Base-by-base conservation (phyloP, 2,797 vertebrate genomes). In the Octomys mimax region DNA sequence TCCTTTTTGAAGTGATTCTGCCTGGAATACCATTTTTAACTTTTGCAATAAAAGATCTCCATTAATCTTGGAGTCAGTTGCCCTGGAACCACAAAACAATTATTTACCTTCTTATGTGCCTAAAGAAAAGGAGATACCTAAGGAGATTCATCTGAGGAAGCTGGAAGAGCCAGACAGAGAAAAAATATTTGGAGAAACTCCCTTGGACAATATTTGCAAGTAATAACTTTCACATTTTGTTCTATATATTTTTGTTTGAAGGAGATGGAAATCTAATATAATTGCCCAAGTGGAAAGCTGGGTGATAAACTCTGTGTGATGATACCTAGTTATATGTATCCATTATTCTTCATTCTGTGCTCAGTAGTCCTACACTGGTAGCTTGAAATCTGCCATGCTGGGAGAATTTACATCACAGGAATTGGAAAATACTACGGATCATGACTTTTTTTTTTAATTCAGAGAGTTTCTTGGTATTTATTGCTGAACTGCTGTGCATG, bases 21-120 rank as follows among this genome's bases (percentile, higher is more conserved):
- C 46, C 88, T 97, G 79, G 79, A 91, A 98, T 95, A 73, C 28
- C 49, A 28, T 81, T 86, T 97, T 97, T n/a, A 96, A 96, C 83
- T 92, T 95, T 94, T 95, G 78, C 59, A 96, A 92, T 92, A 97
- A 98, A 98, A 96, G 39, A 90, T 96, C 28, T 82, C 81, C 6
- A 49, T 16, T 91, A 71, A 68, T 91, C n/a, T 71, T 77, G 57
- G 49, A 95, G 21, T 33, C 94, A 19, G 14, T 62, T 68, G 26
- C 96, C 81, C 81, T 54, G 70, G 87, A 97, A 93, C 64, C 64
- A 96, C 49, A 96, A 95, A 92, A n/a, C 61, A 96, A 89, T 73
- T 97, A 80, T n/a, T 78, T 95, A 88, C 77, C 49, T 91, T 91
- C 36, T 95, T 59, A 7, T 61, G 92, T 94, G 54, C 90, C 94